Percentiles rank a stretch among this genome's conserved stretches.
Conservation (phyloP, 1,140 invertebrate genomes). For the Pseudomyrmex flavicornis region DNA sequence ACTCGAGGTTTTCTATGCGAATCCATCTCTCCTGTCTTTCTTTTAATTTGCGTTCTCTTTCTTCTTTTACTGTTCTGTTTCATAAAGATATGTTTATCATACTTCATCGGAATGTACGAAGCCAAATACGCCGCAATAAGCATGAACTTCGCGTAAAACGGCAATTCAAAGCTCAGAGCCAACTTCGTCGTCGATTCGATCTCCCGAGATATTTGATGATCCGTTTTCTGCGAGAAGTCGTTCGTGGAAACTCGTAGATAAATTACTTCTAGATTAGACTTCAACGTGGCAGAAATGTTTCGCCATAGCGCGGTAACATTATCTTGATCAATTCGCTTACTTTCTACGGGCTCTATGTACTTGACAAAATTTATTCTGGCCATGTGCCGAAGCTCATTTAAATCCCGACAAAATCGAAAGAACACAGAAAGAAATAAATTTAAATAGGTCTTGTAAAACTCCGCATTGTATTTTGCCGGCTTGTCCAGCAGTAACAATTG, state of each 20-base stretch:
- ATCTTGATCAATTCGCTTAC: slow-evolving; percentile 85
- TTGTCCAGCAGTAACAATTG: slow-evolving; percentile 88
- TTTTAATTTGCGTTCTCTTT: slow-evolving; percentile 79
- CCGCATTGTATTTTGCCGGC: slow-evolving; percentile 78
- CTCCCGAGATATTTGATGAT: slow-evolving; percentile 74
- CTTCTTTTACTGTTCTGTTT: slow-evolving; percentile 89
- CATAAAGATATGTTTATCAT: slow-evolving; percentile 93
- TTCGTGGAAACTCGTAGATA: slow-evolving; percentile 89
- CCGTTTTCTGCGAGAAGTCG: slow-evolving; percentile 70
- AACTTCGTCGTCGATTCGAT: slow-evolving; percentile 86
- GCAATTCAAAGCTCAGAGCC: slow-evolving; percentile 92
- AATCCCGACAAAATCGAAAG: slow-evolving; percentile 91
- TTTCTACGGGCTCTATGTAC: slow-evolving; percentile 91
- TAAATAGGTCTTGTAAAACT: slow-evolving; percentile 91
- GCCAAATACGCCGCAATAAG: slow-evolving; percentile 95
- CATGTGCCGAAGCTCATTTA: slow-evolving; percentile 92
- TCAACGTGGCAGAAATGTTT: slow-evolving; percentile 91
- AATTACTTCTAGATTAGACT: slow-evolving; percentile 90
- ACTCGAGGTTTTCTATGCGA: slow-evolving; percentile 88
- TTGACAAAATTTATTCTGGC: slow-evolving; percentile 89
- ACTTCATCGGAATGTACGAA: slow-evolving; percentile 94
- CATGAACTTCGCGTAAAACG: slow-evolving; percentile 95
- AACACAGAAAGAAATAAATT: slow-evolving; percentile 93
- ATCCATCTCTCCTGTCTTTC: slow-evolving; percentile 82
- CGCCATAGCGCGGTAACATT: slow-evolving; percentile 91